These are phyloP conservation scores for Syrphus vitripennis DNA, from an alignment of 2,888 invertebrate species.

Conservation along the genomic window DNA sequence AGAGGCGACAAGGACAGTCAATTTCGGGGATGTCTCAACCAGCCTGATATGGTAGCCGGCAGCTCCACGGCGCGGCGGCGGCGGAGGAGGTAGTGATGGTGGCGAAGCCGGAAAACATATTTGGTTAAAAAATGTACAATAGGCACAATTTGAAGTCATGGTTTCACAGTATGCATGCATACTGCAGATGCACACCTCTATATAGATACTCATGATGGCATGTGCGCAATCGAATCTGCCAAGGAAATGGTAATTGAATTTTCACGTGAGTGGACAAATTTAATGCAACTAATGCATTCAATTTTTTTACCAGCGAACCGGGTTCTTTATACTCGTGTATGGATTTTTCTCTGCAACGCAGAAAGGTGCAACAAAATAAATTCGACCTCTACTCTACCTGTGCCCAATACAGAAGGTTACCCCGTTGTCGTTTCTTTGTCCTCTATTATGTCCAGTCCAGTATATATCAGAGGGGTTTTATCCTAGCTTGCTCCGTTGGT, in stretches of 20 bases:
- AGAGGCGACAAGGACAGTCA: constrained; percentile 16
- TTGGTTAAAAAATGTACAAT: constrained; percentile 62
- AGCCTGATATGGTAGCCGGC: neutral
- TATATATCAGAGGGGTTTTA: neutral
- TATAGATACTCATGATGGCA: neutral
- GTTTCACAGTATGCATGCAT: constrained; percentile 4
- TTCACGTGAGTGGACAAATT: constrained; percentile 78
- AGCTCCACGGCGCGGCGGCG: neutral
- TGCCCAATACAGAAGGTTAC: neutral
- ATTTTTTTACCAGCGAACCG: constrained; percentile 45
- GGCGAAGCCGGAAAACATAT: constrained; percentile 37
- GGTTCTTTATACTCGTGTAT: neutral
- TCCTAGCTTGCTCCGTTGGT: neutral
- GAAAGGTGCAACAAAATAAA: constrained; percentile 43
- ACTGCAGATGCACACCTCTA: constrained; percentile 43
- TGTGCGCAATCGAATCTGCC: constrained; percentile 61
- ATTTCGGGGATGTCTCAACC: neutral
- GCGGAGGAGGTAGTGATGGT: neutral
- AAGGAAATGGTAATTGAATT: constrained; percentile 78
- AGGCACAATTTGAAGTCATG: constrained; percentile 7
- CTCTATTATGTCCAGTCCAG: neutral
- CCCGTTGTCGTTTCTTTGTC: neutral
- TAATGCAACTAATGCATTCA: constrained; percentile 72
- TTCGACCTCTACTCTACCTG: constrained; percentile 17
- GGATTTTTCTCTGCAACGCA: constrained; percentile 26